Evolutionary conservation across 1,140 invertebrate species (phyloP).

Genomic region (Leguminivora glycinivorella): DNA sequence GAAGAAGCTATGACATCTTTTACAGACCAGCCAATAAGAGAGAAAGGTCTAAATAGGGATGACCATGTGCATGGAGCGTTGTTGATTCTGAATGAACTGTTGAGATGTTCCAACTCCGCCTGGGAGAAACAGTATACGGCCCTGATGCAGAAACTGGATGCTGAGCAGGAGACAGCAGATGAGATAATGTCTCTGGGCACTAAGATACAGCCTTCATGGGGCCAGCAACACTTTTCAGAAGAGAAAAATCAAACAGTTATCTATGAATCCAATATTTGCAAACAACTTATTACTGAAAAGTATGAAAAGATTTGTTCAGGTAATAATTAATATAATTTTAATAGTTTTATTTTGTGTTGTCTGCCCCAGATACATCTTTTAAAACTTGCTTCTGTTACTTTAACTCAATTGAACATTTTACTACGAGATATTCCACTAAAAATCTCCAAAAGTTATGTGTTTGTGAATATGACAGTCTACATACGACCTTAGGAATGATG

Average conservation of each 20-base stretch:
- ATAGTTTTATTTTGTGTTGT: constrained; percentile 30
- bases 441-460: too few species aligned
- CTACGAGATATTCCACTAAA: too few species aligned
- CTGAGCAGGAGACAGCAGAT: constrained; percentile 73
- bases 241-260: constrained; percentile 73
- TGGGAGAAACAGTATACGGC: constrained; percentile 92
- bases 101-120: constrained; percentile 93
- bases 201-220: constrained; percentile 79
- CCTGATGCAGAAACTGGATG: constrained; percentile 81
- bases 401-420: too few species aligned
- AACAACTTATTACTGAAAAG: constrained; percentile 90
- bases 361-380: neutral
- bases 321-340: constrained; percentile 37
- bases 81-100: constrained; percentile 95
- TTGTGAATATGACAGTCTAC: too few species aligned
- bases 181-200: constrained; percentile 79
- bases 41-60: constrained; percentile 90
- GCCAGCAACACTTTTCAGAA: constrained; percentile 82
- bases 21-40: constrained; percentile 83
- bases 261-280: constrained; percentile 92
- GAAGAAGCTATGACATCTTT: constrained; percentile 91
- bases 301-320: constrained; percentile 89
- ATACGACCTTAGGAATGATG: too few species aligned
- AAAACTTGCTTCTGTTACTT: constrained; percentile 12
- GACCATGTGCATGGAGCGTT: constrained; percentile 96